phyloP scores from a whole-genome alignment of 1,140 invertebrate species.

The Lordiphosa mommai region DNA sequence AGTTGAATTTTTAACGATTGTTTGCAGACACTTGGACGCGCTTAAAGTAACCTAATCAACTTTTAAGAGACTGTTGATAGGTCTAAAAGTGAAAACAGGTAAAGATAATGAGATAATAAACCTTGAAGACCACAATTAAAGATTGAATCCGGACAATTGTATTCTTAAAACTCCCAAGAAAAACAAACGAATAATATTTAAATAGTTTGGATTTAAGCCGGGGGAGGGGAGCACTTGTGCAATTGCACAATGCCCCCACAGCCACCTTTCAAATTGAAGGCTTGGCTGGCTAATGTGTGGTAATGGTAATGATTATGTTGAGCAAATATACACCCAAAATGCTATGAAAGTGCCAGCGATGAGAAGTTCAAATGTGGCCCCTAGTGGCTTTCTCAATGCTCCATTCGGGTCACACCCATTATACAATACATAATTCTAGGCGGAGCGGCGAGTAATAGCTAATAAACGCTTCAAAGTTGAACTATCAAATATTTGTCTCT shows the following conservation, averaged over 20 bases:
- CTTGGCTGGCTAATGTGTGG: slow-evolving; percentile 62
- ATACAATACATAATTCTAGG: slow-evolving; percentile 20
- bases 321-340: slow-evolving; percentile 58
- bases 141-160: not conserved
- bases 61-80: slow-evolving; percentile 3
- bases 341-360: slow-evolving; percentile 30
- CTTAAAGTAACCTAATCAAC: not conserved
- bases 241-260: slow-evolving; percentile 60
- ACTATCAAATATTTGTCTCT: slow-evolving; percentile 40
- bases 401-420: slow-evolving; percentile 10
- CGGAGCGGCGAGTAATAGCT: slow-evolving; percentile 1
- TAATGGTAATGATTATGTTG: slow-evolving; percentile 72
- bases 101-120: not conserved
- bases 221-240: slow-evolving; percentile 29
- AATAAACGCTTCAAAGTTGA: slow-evolving; percentile 14
- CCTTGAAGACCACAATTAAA: not conserved
- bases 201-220: slow-evolving; percentile 44
- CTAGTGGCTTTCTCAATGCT: slow-evolving; percentile 44
- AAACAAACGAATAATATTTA: slow-evolving; percentile 60
- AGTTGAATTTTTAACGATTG: no score
- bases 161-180: slow-evolving; percentile 1
- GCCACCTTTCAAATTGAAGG: slow-evolving; percentile 73
- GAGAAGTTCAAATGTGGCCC: slow-evolving; percentile 30
- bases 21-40: no score
- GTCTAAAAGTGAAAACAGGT: not conserved